phyloP scores from a whole-genome alignment of 92 coral and sea anemone species.

The Montipora capitata region DNA sequence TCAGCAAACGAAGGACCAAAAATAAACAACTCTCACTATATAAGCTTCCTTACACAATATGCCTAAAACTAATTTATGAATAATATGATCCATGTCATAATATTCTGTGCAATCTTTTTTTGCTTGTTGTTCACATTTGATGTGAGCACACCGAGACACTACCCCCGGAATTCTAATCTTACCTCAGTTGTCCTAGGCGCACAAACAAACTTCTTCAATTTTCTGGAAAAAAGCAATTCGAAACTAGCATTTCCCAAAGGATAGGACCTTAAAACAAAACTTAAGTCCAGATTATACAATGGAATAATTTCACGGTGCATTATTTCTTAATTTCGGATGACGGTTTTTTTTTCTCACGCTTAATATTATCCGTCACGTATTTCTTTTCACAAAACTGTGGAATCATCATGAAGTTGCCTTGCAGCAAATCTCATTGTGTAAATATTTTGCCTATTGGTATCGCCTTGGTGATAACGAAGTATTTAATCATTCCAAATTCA shows the following conservation, averaged over 20 bases:
- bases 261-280: not conserved
- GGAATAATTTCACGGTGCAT: constrained; percentile 4
- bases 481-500: not conserved
- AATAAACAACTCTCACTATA: too few species aligned
- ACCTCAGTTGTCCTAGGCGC: too few species aligned
- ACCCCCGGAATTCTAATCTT: too few species aligned
- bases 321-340: not conserved
- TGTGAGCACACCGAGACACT: too few species aligned
- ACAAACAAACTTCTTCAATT: too few species aligned
- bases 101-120: too few species aligned
- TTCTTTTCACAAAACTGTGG: not conserved
- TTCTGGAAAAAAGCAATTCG: too few species aligned
- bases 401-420: not conserved
- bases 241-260: not conserved
- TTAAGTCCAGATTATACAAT: not conserved
- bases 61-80: too few species aligned
- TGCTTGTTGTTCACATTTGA: too few species aligned
- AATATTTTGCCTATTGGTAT: not conserved
- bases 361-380: not conserved
- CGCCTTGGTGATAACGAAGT: not conserved
- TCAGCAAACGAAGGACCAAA: too few species aligned
- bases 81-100: too few species aligned
- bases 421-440: not conserved
- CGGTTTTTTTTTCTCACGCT: not conserved
- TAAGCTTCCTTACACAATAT: too few species aligned